Evolutionary conservation across 2,888 invertebrate genomes (phyloP).

Genomic region (Conops quadrifasciatus): DNA sequence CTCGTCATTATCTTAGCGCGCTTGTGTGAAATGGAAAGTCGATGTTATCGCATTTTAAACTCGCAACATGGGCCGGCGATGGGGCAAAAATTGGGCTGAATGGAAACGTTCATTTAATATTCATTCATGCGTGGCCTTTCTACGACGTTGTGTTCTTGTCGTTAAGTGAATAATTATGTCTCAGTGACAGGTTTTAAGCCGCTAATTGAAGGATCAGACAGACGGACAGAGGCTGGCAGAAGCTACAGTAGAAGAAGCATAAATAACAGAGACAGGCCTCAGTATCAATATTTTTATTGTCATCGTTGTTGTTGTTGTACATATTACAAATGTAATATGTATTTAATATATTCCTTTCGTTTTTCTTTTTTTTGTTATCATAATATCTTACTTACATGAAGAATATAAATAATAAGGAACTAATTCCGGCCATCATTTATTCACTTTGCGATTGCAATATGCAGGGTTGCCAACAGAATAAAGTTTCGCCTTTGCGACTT

Average conservation of each 20-base stretch:
- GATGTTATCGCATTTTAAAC: neutral
- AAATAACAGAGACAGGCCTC: conserved; percentile 8
- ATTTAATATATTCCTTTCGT: too few relatives aligned
- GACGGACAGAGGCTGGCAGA: too few relatives aligned
- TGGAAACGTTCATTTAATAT: neutral
- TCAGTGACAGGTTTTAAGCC: conserved; percentile 9
- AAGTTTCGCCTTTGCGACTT: neutral
- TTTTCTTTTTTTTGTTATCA: too few relatives aligned
- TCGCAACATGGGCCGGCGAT: too few relatives aligned
- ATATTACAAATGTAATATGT: too few relatives aligned
- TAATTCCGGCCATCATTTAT: neutral
- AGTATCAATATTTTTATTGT: neutral
- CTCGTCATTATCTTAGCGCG: neutral
- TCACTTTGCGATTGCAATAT: neutral
- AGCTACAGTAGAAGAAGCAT: too few relatives aligned
- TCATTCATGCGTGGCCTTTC: neutral
- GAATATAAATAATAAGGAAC: too few relatives aligned
- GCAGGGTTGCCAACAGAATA: neutral
- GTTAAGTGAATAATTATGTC: conserved; percentile 33
- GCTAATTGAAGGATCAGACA: conserved; percentile 21
- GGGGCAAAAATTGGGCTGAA: neutral
- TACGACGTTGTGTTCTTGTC: neutral
- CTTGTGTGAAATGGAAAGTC: neutral
- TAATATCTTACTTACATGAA: too few relatives aligned
- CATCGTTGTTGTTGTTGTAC: neutral